Base-by-base conservation (phyloP, 2,888 invertebrate species). In the Diarsia brunnea region DNA sequence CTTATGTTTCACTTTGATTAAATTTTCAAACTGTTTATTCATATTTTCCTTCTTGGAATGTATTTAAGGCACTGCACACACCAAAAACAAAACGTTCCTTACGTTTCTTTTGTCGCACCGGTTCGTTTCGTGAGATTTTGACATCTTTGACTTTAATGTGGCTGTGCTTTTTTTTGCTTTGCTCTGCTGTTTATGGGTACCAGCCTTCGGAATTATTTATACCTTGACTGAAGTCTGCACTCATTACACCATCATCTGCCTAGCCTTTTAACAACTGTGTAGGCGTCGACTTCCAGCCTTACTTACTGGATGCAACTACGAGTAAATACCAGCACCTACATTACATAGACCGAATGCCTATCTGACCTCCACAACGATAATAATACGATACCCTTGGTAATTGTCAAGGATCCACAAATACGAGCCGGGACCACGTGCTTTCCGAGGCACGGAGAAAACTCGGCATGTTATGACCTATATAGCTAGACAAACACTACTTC, bases 1-100 rank as follows among this genome's bases (percentile, higher is more conserved):
- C 19, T 80, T 64, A 73, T 31, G 43, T 80, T 73, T 31, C 31
- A 49, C 49, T 51, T 81, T 43, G 55, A 73, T 77, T 31, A 80
- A n/a, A 43, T 53, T 79, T 63, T 31, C 7, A 14, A 14, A n/a
- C 14, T 11, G n/a, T 31, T 43, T 51, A 58, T 75, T 53, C 14
- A 51, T 4, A 53, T 70, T 78, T 79, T 45, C 10, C 51, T 45
- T 51, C 24, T 60, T 14, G 14, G 31, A 58, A 76, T 68, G 19
- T 27, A 16, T 4, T 21, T 58, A 5, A 58, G 16, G 38, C 19
- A 24, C 12, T n/a, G 49, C 45, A 1, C 19, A 31, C 24, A 63
- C 10, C 19, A n/a, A 16, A n/a, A 7, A 24, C 7, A 63, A 76
- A 31, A 38, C 14, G 3, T 60, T 27, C 19, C 24, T 7, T 8